A percentile compares a stretch with the other conserved stretches of the same genome.
Evolutionary conservation across 2,797 vertebrate genomes (phyloP).

Genomic region (Chloroceryle amazona): DNA sequence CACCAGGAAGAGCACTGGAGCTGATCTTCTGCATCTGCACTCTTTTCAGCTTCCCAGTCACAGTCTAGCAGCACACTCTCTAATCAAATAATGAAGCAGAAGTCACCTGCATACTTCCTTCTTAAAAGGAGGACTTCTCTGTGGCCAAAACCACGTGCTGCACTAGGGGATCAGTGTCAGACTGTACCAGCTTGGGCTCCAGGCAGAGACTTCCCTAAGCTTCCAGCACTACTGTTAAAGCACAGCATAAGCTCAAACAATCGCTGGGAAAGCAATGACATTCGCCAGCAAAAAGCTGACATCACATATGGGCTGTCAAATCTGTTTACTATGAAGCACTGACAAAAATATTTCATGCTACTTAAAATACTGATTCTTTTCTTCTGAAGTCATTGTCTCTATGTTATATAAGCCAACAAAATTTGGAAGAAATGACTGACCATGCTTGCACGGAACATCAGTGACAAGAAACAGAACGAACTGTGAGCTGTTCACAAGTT

Average conservation of each 20-base stretch:
- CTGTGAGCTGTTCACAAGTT: background rate
- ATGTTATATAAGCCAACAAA: background rate
- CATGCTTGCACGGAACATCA: accelerated
- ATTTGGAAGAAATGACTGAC: background rate
- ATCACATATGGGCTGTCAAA: background rate
- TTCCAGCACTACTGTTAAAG: background rate
- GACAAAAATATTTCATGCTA: background rate
- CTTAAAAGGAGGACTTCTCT: background rate
- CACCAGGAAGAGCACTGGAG: background rate
- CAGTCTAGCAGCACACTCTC: background rate
- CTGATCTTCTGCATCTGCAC: background rate
- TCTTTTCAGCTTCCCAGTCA: accelerated
- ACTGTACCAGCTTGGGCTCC: background rate
- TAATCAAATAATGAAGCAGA: background rate
- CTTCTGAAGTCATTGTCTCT: background rate
- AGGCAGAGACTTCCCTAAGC: background rate
- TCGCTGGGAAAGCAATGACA: background rate
- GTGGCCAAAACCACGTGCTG: background rate
- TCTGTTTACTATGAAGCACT: background rate
- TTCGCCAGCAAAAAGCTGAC: background rate
- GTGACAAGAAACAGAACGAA: background rate
- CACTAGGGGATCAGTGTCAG: accelerated
- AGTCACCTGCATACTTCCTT: background rate
- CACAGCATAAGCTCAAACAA: background rate
- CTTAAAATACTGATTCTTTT: background rate